A percentile compares a stretch with the other conserved stretches of the same genome.
Conservation (phyloP, 1,140 invertebrate genomes). For the Pseudachorutes palmiensis region DNA sequence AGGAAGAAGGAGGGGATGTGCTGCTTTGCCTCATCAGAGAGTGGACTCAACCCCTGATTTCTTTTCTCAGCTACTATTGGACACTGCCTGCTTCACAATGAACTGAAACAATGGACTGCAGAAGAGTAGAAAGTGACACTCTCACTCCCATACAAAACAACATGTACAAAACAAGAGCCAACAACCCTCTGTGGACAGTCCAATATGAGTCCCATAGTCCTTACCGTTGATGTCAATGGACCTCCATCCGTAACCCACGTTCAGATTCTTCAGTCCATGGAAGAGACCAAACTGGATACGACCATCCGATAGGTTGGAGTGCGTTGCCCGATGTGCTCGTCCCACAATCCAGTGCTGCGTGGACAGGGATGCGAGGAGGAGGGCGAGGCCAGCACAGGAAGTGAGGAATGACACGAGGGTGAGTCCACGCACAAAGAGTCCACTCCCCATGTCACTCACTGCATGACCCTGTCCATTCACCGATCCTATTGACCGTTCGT, state of each 20-base stretch:
- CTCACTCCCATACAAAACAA: background rate
- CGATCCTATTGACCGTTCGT: too few relatives aligned
- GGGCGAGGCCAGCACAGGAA: constrained; percentile 67
- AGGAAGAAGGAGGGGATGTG: too few relatives aligned
- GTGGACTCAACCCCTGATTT: too few relatives aligned
- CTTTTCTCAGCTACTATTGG: too few relatives aligned
- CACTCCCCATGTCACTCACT: constrained; percentile 39
- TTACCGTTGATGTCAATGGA: constrained; percentile 62
- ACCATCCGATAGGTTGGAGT: constrained; percentile 62
- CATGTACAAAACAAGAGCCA: background rate
- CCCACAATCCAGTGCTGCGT: constrained; percentile 83
- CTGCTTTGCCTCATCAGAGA: too few relatives aligned
- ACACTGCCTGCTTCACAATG: too few relatives aligned
- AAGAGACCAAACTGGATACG: constrained; percentile 74
- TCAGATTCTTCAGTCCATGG: constrained; percentile 70
- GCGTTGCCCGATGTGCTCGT: constrained; percentile 54
- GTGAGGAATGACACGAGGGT: constrained; percentile 83
- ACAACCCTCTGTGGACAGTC: background rate
- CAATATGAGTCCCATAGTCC: background rate
- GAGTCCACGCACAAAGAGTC: constrained; percentile 63
- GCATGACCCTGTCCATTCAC: too few relatives aligned
- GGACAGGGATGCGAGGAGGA: constrained; percentile 68
- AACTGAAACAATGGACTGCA: background rate
- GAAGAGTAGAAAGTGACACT: background rate
- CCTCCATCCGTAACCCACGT: constrained; percentile 71